A percentile compares a stretch with the other conserved stretches of the same genome.
Conservation (phyloP, 1,140 invertebrate species). For the Piezodorus guildinii region DNA sequence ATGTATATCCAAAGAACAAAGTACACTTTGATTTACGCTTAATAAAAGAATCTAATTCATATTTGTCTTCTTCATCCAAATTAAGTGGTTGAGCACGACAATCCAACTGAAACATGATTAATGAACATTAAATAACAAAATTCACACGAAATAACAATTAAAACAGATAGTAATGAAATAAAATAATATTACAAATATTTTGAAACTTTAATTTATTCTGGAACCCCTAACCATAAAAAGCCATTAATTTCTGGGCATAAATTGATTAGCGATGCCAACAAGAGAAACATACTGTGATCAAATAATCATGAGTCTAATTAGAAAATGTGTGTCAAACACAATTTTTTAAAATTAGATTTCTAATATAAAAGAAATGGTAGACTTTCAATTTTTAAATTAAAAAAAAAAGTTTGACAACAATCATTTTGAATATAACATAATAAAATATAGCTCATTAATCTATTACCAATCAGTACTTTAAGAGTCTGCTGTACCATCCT, state of each 20-base stretch:
- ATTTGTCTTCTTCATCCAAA: conserved; percentile 49
- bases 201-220: neutral
- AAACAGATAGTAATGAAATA: neutral
- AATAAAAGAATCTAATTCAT: conserved; percentile 70
- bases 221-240: too few species aligned
- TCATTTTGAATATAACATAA: too few species aligned
- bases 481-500: too few species aligned
- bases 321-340: too few species aligned
- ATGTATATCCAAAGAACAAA: conserved; percentile 96
- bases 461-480: too few species aligned
- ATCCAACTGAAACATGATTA: conserved; percentile 34
- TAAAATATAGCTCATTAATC: too few species aligned
- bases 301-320: too few species aligned
- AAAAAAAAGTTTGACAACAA: too few species aligned
- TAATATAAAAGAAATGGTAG: too few species aligned
- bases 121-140: conserved; percentile 25
- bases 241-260: neutral
- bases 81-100: conserved; percentile 49
- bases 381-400: too few species aligned
- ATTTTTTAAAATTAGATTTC: too few species aligned
- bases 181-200: neutral
- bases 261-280: neutral
- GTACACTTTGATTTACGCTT: conserved; percentile 73
- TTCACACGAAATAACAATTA: neutral
- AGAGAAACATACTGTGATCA: neutral